Conservation (phyloP, 2,113 vertebrate species). For the Vidua chalybeata region DNA sequence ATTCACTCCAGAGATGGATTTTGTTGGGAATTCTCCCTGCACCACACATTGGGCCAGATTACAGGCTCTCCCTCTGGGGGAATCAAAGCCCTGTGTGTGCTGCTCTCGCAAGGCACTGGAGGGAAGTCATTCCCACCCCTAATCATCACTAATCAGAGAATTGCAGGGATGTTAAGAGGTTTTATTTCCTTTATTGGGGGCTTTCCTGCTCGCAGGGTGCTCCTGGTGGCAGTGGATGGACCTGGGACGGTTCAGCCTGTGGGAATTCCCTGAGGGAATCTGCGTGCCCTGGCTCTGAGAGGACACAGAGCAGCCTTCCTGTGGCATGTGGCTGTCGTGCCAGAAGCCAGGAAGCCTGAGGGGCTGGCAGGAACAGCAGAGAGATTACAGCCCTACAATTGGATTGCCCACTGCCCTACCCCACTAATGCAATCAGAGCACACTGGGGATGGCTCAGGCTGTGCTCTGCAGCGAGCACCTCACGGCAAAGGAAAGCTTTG, state of each 20-base stretch:
- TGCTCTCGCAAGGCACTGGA: neutral
- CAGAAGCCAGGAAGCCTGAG: constrained; percentile 50
- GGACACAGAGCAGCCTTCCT: constrained; percentile 5
- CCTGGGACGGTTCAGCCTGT: accelerated
- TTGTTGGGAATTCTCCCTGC: neutral
- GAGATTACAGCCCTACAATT: neutral
- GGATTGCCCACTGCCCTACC: constrained; percentile 9
- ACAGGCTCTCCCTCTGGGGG: neutral
- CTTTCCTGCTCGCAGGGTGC: neutral
- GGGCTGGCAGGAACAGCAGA: constrained; percentile 41
- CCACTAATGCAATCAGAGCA: neutral
- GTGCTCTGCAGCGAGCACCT: neutral
- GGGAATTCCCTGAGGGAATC: neutral
- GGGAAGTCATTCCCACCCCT: neutral
- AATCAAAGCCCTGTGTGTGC: neutral
- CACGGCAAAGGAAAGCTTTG: neutral
- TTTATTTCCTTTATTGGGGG: neutral
- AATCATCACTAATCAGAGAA: neutral
- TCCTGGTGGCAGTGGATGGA: neutral
- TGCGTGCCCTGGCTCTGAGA: neutral
- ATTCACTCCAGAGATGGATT: neutral
- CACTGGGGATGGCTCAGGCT: neutral
- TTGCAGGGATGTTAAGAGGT: neutral
- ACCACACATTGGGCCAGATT: neutral
- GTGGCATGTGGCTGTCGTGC: neutral